These are phyloP conservation scores for Brevimyrus niger DNA, from an alignment of 2,113 vertebrate genomes.

Conservation along the genomic window DNA sequence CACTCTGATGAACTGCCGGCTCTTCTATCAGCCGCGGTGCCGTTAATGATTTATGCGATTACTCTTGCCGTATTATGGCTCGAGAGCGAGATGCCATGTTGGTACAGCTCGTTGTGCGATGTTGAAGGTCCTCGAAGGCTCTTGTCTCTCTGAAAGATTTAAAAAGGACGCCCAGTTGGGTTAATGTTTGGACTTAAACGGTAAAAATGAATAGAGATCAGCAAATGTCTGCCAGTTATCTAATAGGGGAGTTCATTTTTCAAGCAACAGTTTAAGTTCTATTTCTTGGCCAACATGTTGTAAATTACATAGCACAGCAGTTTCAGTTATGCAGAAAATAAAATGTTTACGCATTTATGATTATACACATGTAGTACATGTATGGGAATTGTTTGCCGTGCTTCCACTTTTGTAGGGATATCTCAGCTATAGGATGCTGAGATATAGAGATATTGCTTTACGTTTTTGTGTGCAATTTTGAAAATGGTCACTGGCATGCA, in stretches of 20 bases:
- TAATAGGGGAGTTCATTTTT: neutral
- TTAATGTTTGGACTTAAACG: neutral
- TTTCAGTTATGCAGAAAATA: neutral
- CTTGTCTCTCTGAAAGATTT: neutral
- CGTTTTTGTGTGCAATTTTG: neutral
- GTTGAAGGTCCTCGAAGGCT: neutral
- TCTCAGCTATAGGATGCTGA: neutral
- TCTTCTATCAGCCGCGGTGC: neutral
- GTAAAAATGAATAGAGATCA: neutral
- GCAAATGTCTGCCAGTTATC: neutral
- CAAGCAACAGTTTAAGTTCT: neutral
- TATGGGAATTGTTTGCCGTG: neutral
- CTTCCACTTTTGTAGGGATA: neutral
- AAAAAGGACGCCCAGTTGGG: neutral
- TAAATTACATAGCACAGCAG: neutral
- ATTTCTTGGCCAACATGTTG: neutral
- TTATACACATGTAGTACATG: neutral
- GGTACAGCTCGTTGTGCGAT: neutral
- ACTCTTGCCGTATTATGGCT: neutral
- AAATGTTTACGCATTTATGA: neutral
- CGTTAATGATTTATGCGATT: neutral
- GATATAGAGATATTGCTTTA: neutral
- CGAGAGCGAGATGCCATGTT: neutral
- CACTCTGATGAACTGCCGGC: constrained; percentile 4
- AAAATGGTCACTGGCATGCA: neutral